Evolutionary conservation across 2,888 invertebrate genomes (phyloP), one percentile per base, ranked within the genome.

Genomic region (Hemistola chrysoprasaria): DNA sequence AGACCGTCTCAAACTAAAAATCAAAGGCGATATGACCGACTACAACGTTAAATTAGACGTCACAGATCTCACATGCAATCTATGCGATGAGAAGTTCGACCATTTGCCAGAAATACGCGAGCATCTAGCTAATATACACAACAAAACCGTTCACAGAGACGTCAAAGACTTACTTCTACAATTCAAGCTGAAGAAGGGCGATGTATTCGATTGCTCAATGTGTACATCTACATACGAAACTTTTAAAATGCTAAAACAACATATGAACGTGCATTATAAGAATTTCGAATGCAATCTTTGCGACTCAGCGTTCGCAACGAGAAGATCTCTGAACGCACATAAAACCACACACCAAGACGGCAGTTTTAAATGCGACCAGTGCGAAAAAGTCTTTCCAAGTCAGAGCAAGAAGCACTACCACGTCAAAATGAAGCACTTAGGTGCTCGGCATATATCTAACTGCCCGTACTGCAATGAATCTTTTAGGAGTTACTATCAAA

Each of bases 211-310:
- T 5, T 87, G 86, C 41, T 74, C 71, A 0, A 64, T 83, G 66
- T 87, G 86, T 22, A 40, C 78, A 0, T 70, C 78, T 0, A 81
- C 76, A 0, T 86, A 85, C 30, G 86, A 86, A 28, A 86, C 85
- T 0, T 87, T 85, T 34, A 84, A 85, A 32, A 85, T 81, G 82
- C 9, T 87, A 0, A 81, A 81, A 51, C 85, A 84, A 16, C 86
- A 87, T 25, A 86, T 87, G 86, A 86, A 87, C 5, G 65, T 66
- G 1, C 86, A 86, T 47, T 86, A 84, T 11, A 56, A 56, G 0
- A 85, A 86, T 10, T 85, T 79, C 22, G 62, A 53, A 0, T 86
- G 86, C n/a, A 48, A 34, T 0, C 63, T 68, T 6, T 86, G 86
- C 40, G 71, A 79, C 2, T 59, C 78, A 0, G 59, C 78, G 0